These are phyloP conservation scores for Hylaeus volcanicus DNA, from an alignment of 1,140 invertebrate genomes.

Conservation along the genomic window DNA sequence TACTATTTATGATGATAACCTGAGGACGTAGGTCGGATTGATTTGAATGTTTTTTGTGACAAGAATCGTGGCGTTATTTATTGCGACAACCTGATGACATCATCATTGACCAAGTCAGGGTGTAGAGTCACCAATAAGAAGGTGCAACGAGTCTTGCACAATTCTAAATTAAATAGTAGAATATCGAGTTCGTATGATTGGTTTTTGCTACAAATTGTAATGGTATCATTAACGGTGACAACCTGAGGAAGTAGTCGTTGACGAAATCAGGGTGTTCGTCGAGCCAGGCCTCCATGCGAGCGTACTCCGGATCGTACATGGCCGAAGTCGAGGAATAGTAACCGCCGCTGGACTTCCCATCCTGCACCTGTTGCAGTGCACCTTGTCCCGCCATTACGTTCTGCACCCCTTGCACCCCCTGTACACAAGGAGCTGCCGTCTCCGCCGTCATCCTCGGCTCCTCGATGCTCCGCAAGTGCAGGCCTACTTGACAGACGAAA, in stretches of 20 bases:
- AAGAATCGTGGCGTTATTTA: too few relatives aligned
- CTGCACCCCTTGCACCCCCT: slow-evolving; percentile 79
- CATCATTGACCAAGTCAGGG: too few relatives aligned
- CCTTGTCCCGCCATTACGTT: slow-evolving; percentile 79
- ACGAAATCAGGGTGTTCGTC: slow-evolving; percentile 98
- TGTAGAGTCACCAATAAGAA: too few relatives aligned
- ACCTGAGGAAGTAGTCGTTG: slow-evolving; percentile 96
- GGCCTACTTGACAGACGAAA: slow-evolving; percentile 80
- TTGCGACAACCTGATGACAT: too few relatives aligned
- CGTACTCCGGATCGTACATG: slow-evolving; percentile 90
- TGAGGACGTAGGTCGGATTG: slow-evolving; percentile 88
- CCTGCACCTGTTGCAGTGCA: slow-evolving; percentile 71
- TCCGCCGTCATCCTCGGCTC: slow-evolving; percentile 87
- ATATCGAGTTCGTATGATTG: too few relatives aligned
- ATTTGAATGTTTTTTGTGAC: too few relatives aligned
- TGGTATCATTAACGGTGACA: slow-evolving; percentile 43
- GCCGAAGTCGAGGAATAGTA: slow-evolving; percentile 78
- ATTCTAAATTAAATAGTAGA: too few relatives aligned
- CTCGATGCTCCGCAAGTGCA: slow-evolving; percentile 90
- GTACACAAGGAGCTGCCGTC: slow-evolving; percentile 81
- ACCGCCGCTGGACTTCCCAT: slow-evolving; percentile 65
- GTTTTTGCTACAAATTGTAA: too few relatives aligned
- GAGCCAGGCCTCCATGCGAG: slow-evolving; percentile 94
- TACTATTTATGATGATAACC: slow-evolving; percentile 80
- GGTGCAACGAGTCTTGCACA: too few relatives aligned